Conservation (phyloP, 2,113 vertebrate species). For the Leptosomus discolor region DNA sequence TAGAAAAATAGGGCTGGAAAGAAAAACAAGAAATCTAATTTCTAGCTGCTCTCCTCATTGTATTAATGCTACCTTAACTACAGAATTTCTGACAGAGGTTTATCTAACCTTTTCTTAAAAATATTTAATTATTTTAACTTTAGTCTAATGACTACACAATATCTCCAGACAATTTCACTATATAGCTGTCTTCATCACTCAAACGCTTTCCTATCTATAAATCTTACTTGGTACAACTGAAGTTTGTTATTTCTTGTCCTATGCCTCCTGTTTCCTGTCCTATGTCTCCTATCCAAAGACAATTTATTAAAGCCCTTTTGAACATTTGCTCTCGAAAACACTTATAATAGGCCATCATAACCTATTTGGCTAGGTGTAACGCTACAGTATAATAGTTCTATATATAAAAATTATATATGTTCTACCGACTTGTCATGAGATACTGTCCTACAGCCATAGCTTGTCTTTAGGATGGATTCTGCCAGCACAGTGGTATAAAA, state of each 20-base stretch:
- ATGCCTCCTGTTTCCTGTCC: neutral
- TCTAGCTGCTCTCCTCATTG: neutral
- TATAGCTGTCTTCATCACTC: neutral
- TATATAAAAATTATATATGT: neutral
- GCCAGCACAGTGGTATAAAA: neutral
- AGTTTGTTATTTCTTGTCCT: neutral
- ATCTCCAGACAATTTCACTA: neutral
- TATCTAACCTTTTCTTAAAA: neutral
- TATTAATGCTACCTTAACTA: neutral
- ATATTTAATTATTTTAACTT: neutral
- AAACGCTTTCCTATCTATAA: neutral
- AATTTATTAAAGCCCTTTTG: neutral
- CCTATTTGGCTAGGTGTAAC: neutral
- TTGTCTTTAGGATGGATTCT: neutral
- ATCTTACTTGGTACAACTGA: neutral
- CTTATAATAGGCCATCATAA: neutral
- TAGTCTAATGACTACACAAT: neutral
- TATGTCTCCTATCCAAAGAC: neutral
- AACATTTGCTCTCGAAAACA: neutral
- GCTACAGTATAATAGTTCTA: neutral
- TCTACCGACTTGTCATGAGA: neutral
- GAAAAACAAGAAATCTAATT: neutral
- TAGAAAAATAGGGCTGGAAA: neutral
- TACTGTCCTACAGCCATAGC: neutral
- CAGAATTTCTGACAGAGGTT: neutral